phyloP scores from a whole-genome alignment of 2,888 invertebrate species.

The Cephus pulcher region DNA sequence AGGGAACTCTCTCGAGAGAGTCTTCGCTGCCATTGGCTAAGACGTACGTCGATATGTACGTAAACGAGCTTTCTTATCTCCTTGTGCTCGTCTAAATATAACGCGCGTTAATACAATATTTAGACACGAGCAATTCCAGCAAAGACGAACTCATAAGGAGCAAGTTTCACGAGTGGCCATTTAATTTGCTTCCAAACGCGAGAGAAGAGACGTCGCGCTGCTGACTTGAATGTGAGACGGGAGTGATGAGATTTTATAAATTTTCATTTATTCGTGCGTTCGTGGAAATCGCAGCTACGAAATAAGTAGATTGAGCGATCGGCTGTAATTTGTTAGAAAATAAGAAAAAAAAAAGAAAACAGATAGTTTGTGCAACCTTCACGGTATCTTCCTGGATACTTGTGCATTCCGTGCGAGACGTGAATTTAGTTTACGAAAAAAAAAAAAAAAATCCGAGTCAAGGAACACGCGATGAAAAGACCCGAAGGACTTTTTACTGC shows the following conservation, averaged over 20 bases:
- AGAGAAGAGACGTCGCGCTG: background rate
- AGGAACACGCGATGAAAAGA: background rate
- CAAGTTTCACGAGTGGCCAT: background rate
- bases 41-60: background rate
- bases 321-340: background rate
- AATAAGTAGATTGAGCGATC: background rate
- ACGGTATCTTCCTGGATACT: background rate
- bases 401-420: background rate
- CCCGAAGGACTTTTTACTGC: background rate
- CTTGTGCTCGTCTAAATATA: slow-evolving; percentile 43
- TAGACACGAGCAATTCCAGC: slow-evolving; percentile 32
- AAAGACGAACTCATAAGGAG: background rate
- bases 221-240: background rate
- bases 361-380: background rate
- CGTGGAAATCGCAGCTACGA: background rate
- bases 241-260: background rate
- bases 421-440: background rate
- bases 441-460: background rate
- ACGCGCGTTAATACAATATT: slow-evolving; percentile 35
- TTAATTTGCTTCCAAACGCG: background rate
- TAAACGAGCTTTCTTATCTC: slow-evolving; percentile 33
- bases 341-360: background rate
- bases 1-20: background rate
- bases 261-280: background rate
- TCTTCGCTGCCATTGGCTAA: background rate